Base-by-base conservation (phyloP, 2,113 vertebrate genomes). In the Crotophaga sulcirostris region DNA sequence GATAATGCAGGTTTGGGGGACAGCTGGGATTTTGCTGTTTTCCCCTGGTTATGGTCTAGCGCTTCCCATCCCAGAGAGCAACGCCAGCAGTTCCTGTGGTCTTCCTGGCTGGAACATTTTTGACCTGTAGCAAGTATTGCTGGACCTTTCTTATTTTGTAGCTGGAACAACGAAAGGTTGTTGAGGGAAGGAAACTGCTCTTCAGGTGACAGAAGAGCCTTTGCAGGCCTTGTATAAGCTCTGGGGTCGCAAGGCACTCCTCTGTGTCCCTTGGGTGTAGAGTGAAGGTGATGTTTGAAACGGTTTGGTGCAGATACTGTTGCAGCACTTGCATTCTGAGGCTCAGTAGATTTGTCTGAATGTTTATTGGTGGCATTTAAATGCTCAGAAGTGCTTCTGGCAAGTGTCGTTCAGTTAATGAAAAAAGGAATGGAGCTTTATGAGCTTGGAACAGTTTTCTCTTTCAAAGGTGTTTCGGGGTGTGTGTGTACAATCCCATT, bases 341-440 rank as follows among this genome's bases (percentile, higher is more conserved):
- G 21, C 77, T 67, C 13, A 7, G 49, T 19, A 36, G 52, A 10
- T 88, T 89, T 84, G 38, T 72, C 60, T 82, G 66, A 42, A n/a
- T 76, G 74, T 83, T 88, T 28, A 47, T 55, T 60, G 86, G 59
- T 84, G 87, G 64, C 81, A 15, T 26, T 90, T 77, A 63, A 95
- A 92, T 92, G 83, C 68, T 58, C 42, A 40, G 56, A 89, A 89
- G 80, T 92, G 86, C 93, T 97, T 64, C 59, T 94, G 86, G 83
- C 64, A 63, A 92, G 67, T 63, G 33, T 25, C 42, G 23, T 34
- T 93, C 49, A 81, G 33, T 80, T 89, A 95, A 92, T 89, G 80
- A 89, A 63, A 74, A 92, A 70, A 33, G 42, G 75, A 88, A 72
- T 44, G 31, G 68, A 60, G 47, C 79, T 94, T 80, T 83, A 76